Conservation (phyloP, 1,140 invertebrate species). For the Drosophila athabasca region DNA sequence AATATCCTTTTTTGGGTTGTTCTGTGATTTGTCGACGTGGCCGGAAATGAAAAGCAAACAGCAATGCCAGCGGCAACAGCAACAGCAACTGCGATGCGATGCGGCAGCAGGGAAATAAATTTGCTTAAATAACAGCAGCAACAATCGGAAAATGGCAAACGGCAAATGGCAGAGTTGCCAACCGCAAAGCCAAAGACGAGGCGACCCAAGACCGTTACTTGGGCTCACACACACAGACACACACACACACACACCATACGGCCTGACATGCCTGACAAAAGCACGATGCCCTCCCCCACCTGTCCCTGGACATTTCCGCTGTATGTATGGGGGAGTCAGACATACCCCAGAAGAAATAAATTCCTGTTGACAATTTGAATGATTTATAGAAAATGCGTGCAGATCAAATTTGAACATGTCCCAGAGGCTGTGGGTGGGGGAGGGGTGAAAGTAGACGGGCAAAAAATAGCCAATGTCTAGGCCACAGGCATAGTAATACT, state of each 20-base stretch:
- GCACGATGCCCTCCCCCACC: slow-evolving; percentile 40
- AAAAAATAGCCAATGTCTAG: not conserved
- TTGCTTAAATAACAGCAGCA: slow-evolving; percentile 59
- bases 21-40: slow-evolving; percentile 79
- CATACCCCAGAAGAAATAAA: slow-evolving; percentile 57
- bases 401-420: slow-evolving; percentile 49
- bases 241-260: slow-evolving; percentile 4
- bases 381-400: slow-evolving; percentile 76
- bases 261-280: slow-evolving; percentile 58
- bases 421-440: not conserved
- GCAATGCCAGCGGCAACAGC: slow-evolving; percentile 21
- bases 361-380: slow-evolving; percentile 76
- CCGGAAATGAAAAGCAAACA: slow-evolving; percentile 81
- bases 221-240: slow-evolving; percentile 8
- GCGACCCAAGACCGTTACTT: slow-evolving; percentile 14
- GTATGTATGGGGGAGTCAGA: slow-evolving; percentile 45
- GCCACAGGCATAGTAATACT: not conserved
- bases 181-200: slow-evolving; percentile 52
- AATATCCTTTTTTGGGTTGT: slow-evolving; percentile 71
- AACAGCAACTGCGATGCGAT: slow-evolving; percentile 5
- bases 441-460: not conserved
- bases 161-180: slow-evolving; percentile 43
- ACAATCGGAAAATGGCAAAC: slow-evolving; percentile 55
- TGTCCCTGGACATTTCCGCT: slow-evolving; percentile 61
- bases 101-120: slow-evolving; percentile 48